Evolutionary conservation across 1,140 invertebrate genomes (phyloP).

Genomic region (Macrobrachium rosenbergii): DNA sequence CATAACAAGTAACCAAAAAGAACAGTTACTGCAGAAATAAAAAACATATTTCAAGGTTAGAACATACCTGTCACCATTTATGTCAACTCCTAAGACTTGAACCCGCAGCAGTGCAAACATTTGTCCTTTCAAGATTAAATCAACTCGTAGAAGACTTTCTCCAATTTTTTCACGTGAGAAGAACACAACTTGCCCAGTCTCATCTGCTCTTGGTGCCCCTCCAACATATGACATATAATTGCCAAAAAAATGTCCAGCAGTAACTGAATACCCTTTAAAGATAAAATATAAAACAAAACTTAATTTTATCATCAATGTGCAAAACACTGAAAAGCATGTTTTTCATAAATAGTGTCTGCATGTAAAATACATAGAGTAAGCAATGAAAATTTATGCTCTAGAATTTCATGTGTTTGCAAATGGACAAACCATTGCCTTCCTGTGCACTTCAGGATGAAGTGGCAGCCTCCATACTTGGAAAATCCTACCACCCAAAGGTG

Average conservation of each 20-base stretch:
- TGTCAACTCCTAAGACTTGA: slow-evolving; percentile 85
- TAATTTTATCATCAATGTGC: background rate
- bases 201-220: slow-evolving; percentile 87
- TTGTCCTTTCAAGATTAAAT: slow-evolving; percentile 81
- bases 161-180: slow-evolving; percentile 74
- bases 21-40: too few species aligned
- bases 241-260: slow-evolving; percentile 69
- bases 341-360: too few species aligned
- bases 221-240: slow-evolving; percentile 80
- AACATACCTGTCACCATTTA: slow-evolving; percentile 86
- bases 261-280: slow-evolving; percentile 67
- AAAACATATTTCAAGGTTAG: background rate
- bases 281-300: background rate
- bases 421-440: too few species aligned
- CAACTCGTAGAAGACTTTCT: slow-evolving; percentile 74
- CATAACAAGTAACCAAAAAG: too few species aligned
- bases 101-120: slow-evolving; percentile 92
- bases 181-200: slow-evolving; percentile 88
- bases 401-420: too few species aligned
- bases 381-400: too few species aligned
- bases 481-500: too few species aligned
- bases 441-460: too few species aligned
- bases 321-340: background rate
- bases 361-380: too few species aligned
- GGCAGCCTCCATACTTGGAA: too few species aligned